phyloP scores from a whole-genome alignment of 2,113 vertebrate species.

The Vulpes vulpes region DNA sequence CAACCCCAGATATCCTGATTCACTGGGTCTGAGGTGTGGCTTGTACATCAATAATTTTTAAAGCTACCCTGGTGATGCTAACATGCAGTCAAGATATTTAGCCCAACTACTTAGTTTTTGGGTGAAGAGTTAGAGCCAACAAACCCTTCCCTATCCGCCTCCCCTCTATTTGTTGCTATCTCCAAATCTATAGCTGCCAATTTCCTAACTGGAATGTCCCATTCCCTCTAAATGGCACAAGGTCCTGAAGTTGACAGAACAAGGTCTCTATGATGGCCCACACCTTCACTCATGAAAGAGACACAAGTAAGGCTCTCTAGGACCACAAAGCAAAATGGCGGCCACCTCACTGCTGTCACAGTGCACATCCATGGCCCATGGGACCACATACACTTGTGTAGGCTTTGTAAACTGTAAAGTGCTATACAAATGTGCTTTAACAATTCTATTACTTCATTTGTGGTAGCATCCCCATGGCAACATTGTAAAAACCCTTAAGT shows the following conservation, averaged over 20 bases:
- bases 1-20: not conserved
- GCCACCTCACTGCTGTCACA: rapidly evolving
- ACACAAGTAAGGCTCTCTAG: not conserved
- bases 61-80: not conserved
- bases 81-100: not conserved
- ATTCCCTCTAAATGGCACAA: rapidly evolving
- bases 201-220: not conserved
- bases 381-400: rapidly evolving
- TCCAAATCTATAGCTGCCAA: not conserved
- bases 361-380: rapidly evolving
- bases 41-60: not conserved
- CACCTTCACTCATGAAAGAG: not conserved
- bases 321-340: not conserved
- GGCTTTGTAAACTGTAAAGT: not conserved
- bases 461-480: not conserved
- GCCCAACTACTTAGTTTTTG: not conserved
- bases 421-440: rapidly evolving
- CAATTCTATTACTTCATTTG: not conserved
- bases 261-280: rapidly evolving
- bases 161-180: rapidly evolving
- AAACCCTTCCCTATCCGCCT: rapidly evolving
- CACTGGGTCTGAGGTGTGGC: too few species aligned
- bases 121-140: not conserved
- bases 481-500: not conserved
- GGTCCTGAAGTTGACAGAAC: not conserved